Evolutionary conservation across 2,888 invertebrate genomes (phyloP).

Genomic region (Willowsia nigromaculata): DNA sequence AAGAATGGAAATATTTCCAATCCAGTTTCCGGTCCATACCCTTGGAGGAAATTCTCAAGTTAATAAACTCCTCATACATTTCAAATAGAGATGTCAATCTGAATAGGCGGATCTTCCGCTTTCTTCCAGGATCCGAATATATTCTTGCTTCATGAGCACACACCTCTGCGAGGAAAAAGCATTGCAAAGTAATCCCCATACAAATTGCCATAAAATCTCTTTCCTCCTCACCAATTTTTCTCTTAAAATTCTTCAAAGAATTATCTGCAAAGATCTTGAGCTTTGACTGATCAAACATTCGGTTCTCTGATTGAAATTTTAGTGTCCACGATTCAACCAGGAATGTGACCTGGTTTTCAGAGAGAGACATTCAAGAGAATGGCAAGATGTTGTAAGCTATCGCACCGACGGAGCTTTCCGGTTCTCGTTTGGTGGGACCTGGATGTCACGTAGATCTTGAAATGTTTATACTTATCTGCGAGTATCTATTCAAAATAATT

Average conservation of each 20-base stretch:
- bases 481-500: too few species aligned
- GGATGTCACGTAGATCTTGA: neutral
- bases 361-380: neutral
- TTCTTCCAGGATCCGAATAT: too few species aligned
- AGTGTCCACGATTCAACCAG: neutral
- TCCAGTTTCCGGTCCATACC: too few species aligned
- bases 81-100: too few species aligned
- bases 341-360: neutral
- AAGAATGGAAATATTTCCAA: too few species aligned
- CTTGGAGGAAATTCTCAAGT: too few species aligned
- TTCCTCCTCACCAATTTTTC: neutral
- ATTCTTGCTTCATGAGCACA: too few species aligned
- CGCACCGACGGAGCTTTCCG: neutral
- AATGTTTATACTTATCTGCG: neutral
- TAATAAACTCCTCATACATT: neutral
- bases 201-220: neutral
- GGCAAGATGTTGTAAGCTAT: neutral
- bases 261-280: neutral
- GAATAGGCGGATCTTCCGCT: too few species aligned
- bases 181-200: neutral
- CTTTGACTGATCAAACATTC: neutral
- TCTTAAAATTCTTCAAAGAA: neutral
- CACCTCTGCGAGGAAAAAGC: too few species aligned
- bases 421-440: neutral
- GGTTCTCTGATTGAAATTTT: too few species aligned